These are phyloP conservation scores for Subacronicta megacephala DNA, from an alignment of 2,888 invertebrate genomes.

Conservation along the genomic window DNA sequence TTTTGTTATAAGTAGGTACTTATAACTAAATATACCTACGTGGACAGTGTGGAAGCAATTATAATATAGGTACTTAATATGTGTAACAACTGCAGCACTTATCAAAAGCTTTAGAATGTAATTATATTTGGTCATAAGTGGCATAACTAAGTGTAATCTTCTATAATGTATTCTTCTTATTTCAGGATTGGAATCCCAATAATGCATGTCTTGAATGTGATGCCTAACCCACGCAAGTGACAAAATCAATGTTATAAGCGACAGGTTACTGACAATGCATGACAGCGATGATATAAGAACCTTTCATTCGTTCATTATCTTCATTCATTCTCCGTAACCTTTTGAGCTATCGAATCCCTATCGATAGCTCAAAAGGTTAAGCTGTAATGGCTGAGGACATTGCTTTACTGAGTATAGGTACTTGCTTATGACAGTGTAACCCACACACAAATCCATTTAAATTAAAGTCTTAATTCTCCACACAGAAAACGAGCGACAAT, in stretches of 20 bases:
- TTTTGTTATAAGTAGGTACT: no score
- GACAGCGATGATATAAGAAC: constrained; percentile 3
- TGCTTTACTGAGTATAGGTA: not conserved
- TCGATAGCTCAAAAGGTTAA: no score
- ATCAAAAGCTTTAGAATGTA: no score
- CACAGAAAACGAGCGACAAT: not conserved
- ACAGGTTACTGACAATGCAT: constrained; percentile 15
- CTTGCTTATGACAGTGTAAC: not conserved
- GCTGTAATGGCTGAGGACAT: no score
- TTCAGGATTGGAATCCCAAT: constrained; percentile 13
- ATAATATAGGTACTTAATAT: no score
- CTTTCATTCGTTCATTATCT: not conserved
- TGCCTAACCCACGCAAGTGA: constrained; percentile 35
- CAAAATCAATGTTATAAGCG: constrained; percentile 13
- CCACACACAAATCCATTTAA: not conserved
- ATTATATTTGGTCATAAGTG: no score
- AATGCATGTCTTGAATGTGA: constrained; percentile 16
- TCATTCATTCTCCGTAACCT: not conserved
- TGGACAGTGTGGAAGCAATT: no score
- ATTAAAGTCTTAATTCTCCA: not conserved
- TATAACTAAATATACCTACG: no score
- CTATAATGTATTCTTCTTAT: not conserved
- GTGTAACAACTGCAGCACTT: no score
- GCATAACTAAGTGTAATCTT: not conserved
- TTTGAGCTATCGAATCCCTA: not conserved